Conservation (phyloP, 2,797 vertebrate genomes). For the Schizopygopsis pylzovi region DNA sequence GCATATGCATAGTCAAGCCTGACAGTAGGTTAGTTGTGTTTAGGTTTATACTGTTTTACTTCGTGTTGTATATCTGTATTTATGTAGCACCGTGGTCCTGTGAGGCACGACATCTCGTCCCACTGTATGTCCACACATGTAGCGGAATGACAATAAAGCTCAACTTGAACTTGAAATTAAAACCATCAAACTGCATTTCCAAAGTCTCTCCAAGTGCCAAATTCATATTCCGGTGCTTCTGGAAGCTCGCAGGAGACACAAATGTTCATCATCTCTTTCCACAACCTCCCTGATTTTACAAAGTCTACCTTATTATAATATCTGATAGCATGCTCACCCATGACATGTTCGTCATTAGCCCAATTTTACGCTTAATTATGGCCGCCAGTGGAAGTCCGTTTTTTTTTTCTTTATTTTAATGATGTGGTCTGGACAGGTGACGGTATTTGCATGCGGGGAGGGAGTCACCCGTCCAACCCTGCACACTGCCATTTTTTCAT, state of each 20-base stretch:
- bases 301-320: conserved; percentile 55
- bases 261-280: conserved; percentile 6
- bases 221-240: not conserved
- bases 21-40: no score
- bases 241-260: not conserved
- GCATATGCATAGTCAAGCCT: no score
- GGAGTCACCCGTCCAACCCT: conserved; percentile 41
- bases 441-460: conserved; percentile 22
- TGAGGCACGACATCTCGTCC: no score
- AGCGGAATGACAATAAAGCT: no score
- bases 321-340: conserved; percentile 56
- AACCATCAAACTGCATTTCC: not conserved
- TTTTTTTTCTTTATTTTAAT: conserved; percentile 23
- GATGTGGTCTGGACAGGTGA: conserved; percentile 34
- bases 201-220: not conserved
- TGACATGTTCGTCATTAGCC: conserved; percentile 61
- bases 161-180: not conserved
- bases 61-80: no score
- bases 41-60: no score
- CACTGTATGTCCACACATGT: no score
- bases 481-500: conserved; percentile 67
- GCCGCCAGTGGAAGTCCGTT: not conserved
- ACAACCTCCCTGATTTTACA: conserved; percentile 16
- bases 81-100: no score
- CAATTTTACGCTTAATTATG: conserved; percentile 60